phyloP scores from a whole-genome alignment of 2,888 invertebrate genomes.

The Microctonus hyperodae region DNA sequence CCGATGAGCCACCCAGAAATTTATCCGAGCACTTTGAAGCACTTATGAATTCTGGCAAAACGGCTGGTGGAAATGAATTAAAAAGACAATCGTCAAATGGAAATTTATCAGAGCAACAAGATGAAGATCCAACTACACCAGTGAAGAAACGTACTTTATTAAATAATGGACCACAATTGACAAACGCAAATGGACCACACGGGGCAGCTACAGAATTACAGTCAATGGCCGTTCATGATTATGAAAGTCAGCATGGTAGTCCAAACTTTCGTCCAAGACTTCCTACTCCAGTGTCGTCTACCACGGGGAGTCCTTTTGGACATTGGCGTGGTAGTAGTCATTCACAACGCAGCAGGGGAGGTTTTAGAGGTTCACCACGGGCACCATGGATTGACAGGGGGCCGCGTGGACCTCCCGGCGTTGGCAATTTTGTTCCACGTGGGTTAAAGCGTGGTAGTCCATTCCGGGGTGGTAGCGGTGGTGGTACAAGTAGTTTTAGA shows the following conservation, averaged over 20 bases:
- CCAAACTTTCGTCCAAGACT: slow-evolving; percentile 48
- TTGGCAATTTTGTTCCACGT: slow-evolving; percentile 51
- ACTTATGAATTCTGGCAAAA: slow-evolving; percentile 45
- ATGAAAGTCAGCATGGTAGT: slow-evolving; percentile 40
- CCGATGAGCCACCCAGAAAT: slow-evolving; percentile 47
- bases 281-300: slow-evolving; percentile 35
- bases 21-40: slow-evolving; percentile 53
- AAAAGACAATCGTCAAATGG: slow-evolving; percentile 50
- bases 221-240: slow-evolving; percentile 47
- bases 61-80: slow-evolving; percentile 41
- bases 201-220: slow-evolving; percentile 41
- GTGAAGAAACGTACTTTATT: slow-evolving; percentile 44
- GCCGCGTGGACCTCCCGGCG: slow-evolving; percentile 50
- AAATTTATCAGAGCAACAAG: slow-evolving; percentile 41
- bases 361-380: slow-evolving; percentile 59
- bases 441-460: slow-evolving; percentile 57
- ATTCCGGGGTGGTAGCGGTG: slow-evolving; percentile 54
- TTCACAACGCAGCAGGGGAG: slow-evolving; percentile 60
- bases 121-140: slow-evolving; percentile 36
- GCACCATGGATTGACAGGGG: slow-evolving; percentile 64
- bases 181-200: slow-evolving; percentile 28
- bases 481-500: slow-evolving; percentile 51
- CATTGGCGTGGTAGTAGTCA: slow-evolving; percentile 59
- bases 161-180: slow-evolving; percentile 47
- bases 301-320: slow-evolving; percentile 49